phyloP scores from a whole-genome alignment of 2,113 vertebrate species.

The Tonatia bakeri region DNA sequence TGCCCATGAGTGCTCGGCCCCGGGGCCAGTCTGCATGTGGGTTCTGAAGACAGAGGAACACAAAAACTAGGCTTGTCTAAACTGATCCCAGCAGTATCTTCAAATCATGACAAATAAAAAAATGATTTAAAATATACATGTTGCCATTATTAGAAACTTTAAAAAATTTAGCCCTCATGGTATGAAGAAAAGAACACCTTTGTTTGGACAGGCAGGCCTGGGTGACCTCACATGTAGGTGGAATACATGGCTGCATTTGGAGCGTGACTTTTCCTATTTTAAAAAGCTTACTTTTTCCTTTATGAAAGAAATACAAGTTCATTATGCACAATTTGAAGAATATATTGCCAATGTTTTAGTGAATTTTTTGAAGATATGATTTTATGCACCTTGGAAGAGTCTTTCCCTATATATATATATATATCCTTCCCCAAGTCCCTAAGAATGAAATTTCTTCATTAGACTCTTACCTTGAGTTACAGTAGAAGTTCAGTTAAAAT shows the following conservation, averaged over 20 bases:
- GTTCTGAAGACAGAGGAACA: neutral
- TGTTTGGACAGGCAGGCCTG: neutral
- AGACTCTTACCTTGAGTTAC: neutral
- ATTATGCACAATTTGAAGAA: neutral
- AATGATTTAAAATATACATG: neutral
- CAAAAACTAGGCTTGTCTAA: neutral
- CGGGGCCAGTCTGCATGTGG: neutral
- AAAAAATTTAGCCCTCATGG: neutral
- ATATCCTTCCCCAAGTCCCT: neutral
- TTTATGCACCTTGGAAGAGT: neutral
- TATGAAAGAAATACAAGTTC: neutral
- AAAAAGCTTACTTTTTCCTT: slow-evolving; percentile 17
- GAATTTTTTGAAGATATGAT: neutral
- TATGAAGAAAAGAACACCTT: neutral
- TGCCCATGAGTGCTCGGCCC: neutral
- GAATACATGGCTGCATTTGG: neutral
- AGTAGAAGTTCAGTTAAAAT: slow-evolving; percentile 13
- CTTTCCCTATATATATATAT: neutral
- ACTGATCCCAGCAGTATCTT: neutral
- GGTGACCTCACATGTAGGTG: neutral
- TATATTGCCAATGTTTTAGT: neutral
- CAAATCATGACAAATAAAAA: neutral
- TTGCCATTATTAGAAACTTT: neutral
- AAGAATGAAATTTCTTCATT: neutral
- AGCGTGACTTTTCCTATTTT: neutral